phyloP scores from a whole-genome alignment of 1,140 invertebrate species.

The Anastatus disparis region DNA sequence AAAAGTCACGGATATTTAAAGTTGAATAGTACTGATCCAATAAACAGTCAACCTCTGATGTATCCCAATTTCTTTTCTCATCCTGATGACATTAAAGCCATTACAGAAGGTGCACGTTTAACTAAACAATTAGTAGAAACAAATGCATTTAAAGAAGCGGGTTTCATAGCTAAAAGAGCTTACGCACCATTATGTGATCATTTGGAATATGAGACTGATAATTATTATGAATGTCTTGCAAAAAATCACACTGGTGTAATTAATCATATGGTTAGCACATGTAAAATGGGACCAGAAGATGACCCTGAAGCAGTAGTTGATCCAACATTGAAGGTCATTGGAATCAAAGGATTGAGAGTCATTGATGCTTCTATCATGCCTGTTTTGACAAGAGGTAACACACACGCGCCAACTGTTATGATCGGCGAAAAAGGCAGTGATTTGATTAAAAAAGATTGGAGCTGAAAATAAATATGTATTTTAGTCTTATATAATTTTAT shows the following conservation, averaged over 20 bases:
- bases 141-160: slow-evolving; percentile 1
- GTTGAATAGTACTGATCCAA: slow-evolving; percentile 14
- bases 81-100: not conserved
- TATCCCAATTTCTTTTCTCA: slow-evolving; percentile 2
- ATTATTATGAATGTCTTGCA: slow-evolving; percentile 28
- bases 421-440: slow-evolving; percentile 68
- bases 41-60: slow-evolving; percentile 1
- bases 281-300: slow-evolving; percentile 54
- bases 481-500: no score
- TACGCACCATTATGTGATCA: not conserved
- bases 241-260: not conserved
- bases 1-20: slow-evolving; percentile 29
- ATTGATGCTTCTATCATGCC: slow-evolving; percentile 9
- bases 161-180: not conserved
- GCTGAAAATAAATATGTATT: no score
- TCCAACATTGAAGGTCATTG: not conserved
- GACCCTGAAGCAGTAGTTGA: not conserved
- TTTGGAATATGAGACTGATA: not conserved
- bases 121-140: not conserved
- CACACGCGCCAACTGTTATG: slow-evolving; percentile 67
- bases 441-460: not conserved
- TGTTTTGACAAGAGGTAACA: slow-evolving; percentile 60
- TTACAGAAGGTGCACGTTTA: not conserved
- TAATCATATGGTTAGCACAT: slow-evolving; percentile 70
- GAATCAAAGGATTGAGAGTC: not conserved